A percentile compares a stretch with the other conserved stretches of the same genome.
phyloP scores from a whole-genome alignment of 2,113 vertebrate genomes.

The Mionectes macconnelli region DNA sequence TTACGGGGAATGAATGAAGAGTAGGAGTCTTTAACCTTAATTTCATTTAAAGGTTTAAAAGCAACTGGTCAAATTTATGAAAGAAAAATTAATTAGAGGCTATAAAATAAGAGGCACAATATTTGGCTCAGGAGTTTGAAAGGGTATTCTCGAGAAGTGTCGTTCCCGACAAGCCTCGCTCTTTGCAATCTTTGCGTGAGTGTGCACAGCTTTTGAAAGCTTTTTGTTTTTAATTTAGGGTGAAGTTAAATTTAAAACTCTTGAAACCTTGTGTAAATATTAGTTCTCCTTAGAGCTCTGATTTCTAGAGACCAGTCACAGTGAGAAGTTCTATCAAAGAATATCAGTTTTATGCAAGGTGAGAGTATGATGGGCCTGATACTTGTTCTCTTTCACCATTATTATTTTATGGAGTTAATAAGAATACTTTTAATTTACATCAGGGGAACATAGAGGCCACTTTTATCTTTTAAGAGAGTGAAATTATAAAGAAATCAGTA shows the following conservation, averaged over 20 bases:
- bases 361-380: not conserved
- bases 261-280: not conserved
- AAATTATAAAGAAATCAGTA: not conserved
- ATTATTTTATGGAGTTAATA: slow-evolving; percentile 2
- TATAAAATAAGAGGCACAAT: not conserved
- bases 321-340: not conserved
- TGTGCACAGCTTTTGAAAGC: not conserved
- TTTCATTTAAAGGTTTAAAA: not conserved
- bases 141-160: not conserved
- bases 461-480: not conserved
- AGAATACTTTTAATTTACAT: not conserved
- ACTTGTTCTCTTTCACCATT: not conserved
- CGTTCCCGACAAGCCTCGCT: not conserved
- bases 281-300: not conserved
- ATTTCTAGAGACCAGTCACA: not conserved
- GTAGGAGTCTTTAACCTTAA: not conserved
- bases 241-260: not conserved
- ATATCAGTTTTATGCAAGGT: not conserved
- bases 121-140: not conserved
- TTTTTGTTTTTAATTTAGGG: not conserved
- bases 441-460: not conserved
- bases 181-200: not conserved
- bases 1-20: not conserved
- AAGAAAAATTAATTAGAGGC: not conserved
- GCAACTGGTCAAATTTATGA: not conserved